Conservation (phyloP, 30 jellyfish, hydroid and myxozoan species). For the Rhopilema esculentum region DNA sequence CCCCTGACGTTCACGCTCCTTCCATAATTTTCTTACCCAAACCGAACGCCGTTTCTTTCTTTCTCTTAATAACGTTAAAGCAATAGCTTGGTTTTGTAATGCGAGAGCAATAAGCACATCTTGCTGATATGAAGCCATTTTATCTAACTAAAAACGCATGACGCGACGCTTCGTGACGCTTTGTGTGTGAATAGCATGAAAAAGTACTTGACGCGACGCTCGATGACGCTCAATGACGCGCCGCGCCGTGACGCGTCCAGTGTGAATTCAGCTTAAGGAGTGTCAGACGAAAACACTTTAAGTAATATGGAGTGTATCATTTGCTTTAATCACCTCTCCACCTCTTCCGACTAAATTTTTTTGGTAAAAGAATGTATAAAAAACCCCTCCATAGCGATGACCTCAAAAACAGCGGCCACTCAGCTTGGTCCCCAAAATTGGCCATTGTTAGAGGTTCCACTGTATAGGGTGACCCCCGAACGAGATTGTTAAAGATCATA, state of each 20-base stretch:
- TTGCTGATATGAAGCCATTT: conserved; percentile 7
- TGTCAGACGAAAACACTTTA: too few species aligned
- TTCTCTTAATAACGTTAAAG: conserved; percentile 2
- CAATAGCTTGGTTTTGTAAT: conserved; percentile 33
- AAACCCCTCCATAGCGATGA: too few species aligned
- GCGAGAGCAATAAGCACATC: conserved; percentile 39
- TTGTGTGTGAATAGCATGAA: neutral
- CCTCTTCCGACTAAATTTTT: too few species aligned
- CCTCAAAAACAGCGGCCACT: too few species aligned
- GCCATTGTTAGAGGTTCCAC: too few species aligned
- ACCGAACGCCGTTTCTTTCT: conserved; percentile 9
- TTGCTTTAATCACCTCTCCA: too few species aligned
- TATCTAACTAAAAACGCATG: neutral
- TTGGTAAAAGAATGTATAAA: too few species aligned
- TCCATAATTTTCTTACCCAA: conserved; percentile 54
- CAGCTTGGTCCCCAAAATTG: too few species aligned
- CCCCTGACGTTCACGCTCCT: conserved; percentile 29
- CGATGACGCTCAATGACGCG: neutral
- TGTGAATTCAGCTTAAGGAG: conserved; percentile 6
- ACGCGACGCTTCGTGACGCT: conserved; percentile 6
- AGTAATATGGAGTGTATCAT: too few species aligned
- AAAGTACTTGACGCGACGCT: neutral
- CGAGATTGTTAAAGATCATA: too few species aligned
- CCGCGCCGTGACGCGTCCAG: conserved; percentile 7
- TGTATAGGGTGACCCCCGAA: too few species aligned